phyloP scores from a whole-genome alignment of 1,140 invertebrate genomes.

The Ceratina japonica region DNA sequence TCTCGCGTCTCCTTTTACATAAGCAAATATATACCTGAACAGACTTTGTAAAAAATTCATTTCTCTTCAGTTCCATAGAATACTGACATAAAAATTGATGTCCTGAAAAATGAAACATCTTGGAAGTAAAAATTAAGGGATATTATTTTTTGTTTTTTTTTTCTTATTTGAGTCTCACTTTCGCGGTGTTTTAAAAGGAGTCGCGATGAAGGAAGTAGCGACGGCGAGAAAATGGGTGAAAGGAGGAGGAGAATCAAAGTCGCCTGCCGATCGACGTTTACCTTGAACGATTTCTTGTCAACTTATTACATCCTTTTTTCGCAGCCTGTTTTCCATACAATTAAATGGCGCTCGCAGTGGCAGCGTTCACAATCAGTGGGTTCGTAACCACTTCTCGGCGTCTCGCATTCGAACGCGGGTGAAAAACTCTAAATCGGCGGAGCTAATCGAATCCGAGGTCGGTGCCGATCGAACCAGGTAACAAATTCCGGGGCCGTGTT shows the following conservation, averaged over 20 bases:
- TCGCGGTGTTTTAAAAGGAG: slow-evolving; percentile 59
- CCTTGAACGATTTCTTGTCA: slow-evolving; percentile 62
- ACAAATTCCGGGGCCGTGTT: neutral
- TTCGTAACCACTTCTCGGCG: too few relatives aligned
- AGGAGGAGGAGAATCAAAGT: slow-evolving; percentile 58
- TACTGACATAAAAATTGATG: too few relatives aligned
- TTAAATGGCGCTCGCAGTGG: slow-evolving; percentile 1
- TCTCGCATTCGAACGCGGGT: neutral
- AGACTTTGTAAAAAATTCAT: too few relatives aligned
- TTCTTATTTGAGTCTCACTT: slow-evolving; percentile 61
- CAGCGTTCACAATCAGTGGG: too few relatives aligned
- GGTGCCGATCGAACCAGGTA: neutral
- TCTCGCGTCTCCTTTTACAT: neutral
- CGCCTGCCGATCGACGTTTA: slow-evolving; percentile 65
- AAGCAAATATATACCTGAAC: neutral
- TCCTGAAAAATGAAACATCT: too few relatives aligned
- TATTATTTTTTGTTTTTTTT: too few relatives aligned
- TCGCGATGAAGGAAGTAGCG: slow-evolving; percentile 55
- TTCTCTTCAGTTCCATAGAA: too few relatives aligned
- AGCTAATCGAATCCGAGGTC: slow-evolving; percentile 7
- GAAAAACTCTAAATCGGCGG: slow-evolving; percentile 1
- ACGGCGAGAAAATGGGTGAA: slow-evolving; percentile 53
- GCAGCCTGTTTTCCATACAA: slow-evolving; percentile 35
- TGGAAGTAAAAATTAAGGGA: too few relatives aligned
- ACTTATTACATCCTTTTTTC: slow-evolving; percentile 49